Evolutionary conservation across 1,140 invertebrate species (phyloP).

Genomic region (Lysiphlebus fabarum): DNA sequence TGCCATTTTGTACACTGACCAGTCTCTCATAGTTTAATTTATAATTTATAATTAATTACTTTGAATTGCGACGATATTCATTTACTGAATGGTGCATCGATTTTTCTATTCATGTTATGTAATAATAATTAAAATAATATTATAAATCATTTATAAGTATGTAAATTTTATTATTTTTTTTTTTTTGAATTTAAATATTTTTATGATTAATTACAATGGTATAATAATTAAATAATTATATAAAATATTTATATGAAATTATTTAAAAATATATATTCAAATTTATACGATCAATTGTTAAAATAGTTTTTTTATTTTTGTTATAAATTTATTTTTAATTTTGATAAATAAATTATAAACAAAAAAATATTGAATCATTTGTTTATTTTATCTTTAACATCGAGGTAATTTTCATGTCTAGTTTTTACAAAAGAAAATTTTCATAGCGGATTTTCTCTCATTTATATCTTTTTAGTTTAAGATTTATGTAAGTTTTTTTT

Average conservation of each 20-base stretch:
- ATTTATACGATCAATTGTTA: too few relatives aligned
- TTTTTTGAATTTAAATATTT: too few relatives aligned
- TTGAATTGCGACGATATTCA: conserved; percentile 16
- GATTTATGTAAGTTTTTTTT: not conserved
- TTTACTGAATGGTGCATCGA: not conserved
- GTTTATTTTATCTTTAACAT: conserved; percentile 17
- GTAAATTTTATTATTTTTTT: too few relatives aligned
- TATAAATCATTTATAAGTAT: not conserved
- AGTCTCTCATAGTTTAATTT: conserved; percentile 28
- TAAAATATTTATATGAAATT: too few relatives aligned
- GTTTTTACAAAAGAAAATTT: conserved; percentile 16
- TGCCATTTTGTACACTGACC: not conserved
- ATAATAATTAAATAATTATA: too few relatives aligned
- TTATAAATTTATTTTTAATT: conserved; percentile 2
- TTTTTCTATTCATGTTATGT: conserved; percentile 5
- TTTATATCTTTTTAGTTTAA: conserved; percentile 10
- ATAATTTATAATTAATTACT: conserved; percentile 40
- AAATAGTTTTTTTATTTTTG: too few relatives aligned
- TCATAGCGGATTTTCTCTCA: conserved; percentile 14
- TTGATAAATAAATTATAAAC: conserved; percentile 5
- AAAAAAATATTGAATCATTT: conserved; percentile 14
- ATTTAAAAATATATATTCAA: too few relatives aligned
- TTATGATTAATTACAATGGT: too few relatives aligned
- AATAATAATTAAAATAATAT: not conserved
- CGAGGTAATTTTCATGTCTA: conserved; percentile 17